phyloP scores from a whole-genome alignment of 2,797 vertebrate genomes.

The Xenentodon cancila region DNA sequence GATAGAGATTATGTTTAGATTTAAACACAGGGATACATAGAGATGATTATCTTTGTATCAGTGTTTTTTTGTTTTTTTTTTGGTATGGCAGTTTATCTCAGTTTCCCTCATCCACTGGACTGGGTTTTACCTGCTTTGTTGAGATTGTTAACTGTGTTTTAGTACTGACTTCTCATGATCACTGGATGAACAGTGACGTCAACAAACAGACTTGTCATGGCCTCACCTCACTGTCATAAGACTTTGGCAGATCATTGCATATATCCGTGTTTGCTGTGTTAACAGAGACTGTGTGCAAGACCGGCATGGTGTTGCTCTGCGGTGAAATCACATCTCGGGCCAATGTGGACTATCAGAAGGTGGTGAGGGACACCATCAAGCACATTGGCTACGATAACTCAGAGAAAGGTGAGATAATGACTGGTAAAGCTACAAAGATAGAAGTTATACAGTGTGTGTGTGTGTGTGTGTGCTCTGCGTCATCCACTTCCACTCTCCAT shows the following conservation, averaged over 20 bases:
- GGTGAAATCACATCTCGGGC: conserved; percentile 96
- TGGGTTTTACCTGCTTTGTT: too few relatives aligned
- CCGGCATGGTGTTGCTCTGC: conserved; percentile 97
- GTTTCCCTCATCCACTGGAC: too few relatives aligned
- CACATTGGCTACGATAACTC: conserved; percentile 98
- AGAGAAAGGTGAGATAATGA: conserved; percentile 88
- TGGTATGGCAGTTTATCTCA: too few relatives aligned
- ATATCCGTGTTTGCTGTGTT: conserved; percentile 6
- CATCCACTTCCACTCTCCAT: not conserved
- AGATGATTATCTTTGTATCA: not conserved
- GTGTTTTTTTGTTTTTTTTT: too few relatives aligned
- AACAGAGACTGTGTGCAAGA: conserved; percentile 97
- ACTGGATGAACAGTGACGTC: not conserved
- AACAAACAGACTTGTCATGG: not conserved
- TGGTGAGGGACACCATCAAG: conserved; percentile 94
- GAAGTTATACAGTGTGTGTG: not conserved
- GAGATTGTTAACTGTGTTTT: too few relatives aligned
- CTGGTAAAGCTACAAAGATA: not conserved
- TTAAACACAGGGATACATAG: not conserved
- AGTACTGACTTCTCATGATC: too few relatives aligned
- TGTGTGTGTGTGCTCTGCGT: not conserved
- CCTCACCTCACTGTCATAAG: too few relatives aligned
- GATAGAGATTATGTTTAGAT: too few relatives aligned
- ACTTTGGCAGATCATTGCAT: too few relatives aligned
- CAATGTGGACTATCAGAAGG: conserved; percentile 95